Evolutionary conservation across 2,113 vertebrate genomes (phyloP), one percentile per base, ranked within the genome.

Genomic region (Chrysochloris asiatica): DNA sequence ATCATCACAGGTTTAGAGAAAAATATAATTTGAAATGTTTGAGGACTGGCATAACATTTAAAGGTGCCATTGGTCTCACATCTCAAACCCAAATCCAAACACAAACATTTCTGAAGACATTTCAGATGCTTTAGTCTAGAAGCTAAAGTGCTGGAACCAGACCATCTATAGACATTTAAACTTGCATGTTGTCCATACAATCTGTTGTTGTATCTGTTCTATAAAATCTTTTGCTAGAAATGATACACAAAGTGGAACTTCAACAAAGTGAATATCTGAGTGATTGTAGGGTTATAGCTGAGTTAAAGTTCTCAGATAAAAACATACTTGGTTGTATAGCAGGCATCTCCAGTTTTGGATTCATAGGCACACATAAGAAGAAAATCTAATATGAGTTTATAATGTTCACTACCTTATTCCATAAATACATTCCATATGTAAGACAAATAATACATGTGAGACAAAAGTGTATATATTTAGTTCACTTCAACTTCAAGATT

Each of bases 401-500:
- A 47, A 81, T 83, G 86, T 83, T 72, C 33, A 86, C 67, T 16
- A 59, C 36, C 10, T 80, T 89, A 47, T 1, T 80, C 41, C 12
- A 59, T 28, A 82, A 86, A 71, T 76, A 69, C 86, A 80, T 88
- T 83, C 33, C 12, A 83, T 81, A n/a, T 10, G 50, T 83, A 92
- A 67, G 14, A 47, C 52, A 16, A 11, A 63, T 54, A 90, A 86
- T 91, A 2, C 43, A 9, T 82, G 16, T 22, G 67, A 81, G 52
- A 81, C 36, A 92, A 82, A 36, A 72, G 8, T 12, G 59, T 73
- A 92, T 61, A 2, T 48, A 54, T 47, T 93, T 69, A 21, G 86
- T 41, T 92, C 59, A 87, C 38, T 61, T 83, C 79, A 71, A 77
- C 67, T 71, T 95, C 16, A 50, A 90, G 22, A 59, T 80, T 94